These are phyloP conservation scores for Synaphobranchus kaupii DNA, from an alignment of 2,797 vertebrate genomes.

Conservation along the genomic window DNA sequence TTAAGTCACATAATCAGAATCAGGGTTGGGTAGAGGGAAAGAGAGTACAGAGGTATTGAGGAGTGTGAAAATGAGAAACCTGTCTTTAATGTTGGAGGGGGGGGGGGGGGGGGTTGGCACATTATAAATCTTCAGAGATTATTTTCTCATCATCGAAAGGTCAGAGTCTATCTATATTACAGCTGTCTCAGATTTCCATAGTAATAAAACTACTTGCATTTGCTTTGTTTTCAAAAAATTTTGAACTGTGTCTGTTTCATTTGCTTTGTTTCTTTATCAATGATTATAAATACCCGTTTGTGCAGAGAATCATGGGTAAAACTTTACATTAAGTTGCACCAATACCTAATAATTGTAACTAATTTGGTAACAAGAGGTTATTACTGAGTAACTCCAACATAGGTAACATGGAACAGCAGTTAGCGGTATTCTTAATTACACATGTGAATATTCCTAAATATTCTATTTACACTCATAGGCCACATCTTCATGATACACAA, in stretches of 20 bases:
- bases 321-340: no score
- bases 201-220: constrained; percentile 19
- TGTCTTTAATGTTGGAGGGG: not conserved
- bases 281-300: constrained; percentile 19
- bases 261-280: constrained; percentile 8
- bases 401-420: no score
- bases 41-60: not conserved
- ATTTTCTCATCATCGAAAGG: constrained; percentile 16
- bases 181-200: constrained; percentile 1
- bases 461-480: no score
- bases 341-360: no score
- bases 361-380: no score
- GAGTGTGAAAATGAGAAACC: constrained; percentile 3
- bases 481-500: no score
- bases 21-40: not conserved
- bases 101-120: not conserved
- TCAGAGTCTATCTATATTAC: not conserved
- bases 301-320: not conserved
- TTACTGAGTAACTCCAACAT: no score
- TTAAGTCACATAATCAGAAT: not conserved
- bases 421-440: no score
- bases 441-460: no score
- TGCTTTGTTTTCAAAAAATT: constrained; percentile 14
- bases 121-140: constrained; percentile 9
- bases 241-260: no score